Conservation (phyloP, 1,140 invertebrate species). For the Harpegnathos saltator region DNA sequence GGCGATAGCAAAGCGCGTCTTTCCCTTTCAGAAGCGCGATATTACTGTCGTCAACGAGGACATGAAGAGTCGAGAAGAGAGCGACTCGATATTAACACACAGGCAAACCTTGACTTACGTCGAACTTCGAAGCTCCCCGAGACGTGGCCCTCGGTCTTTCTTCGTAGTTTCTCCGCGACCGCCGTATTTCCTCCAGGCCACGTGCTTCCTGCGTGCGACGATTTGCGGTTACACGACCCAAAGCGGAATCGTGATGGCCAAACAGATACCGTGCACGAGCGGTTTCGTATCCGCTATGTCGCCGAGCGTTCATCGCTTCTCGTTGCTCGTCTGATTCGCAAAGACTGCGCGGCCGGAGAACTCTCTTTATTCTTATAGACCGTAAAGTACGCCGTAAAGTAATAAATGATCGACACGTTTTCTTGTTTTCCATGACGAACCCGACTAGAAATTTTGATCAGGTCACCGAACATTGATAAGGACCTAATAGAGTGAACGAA, state of each 20-base stretch:
- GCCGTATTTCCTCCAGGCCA: conserved; percentile 67
- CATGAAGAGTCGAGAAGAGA: conserved; percentile 17
- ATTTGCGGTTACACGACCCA: conserved; percentile 68
- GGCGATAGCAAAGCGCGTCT: too few species aligned
- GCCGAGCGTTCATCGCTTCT: conserved; percentile 33
- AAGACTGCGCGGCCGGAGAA: background rate
- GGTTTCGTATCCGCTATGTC: conserved; percentile 52
- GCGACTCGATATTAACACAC: too few species aligned
- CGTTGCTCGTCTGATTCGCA: conserved; percentile 5
- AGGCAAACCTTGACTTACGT: background rate
- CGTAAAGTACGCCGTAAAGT: background rate
- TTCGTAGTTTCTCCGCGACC: conserved; percentile 13
- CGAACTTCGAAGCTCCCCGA: conserved; percentile 8
- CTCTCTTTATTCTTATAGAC: conserved; percentile 25
- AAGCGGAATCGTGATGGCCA: conserved; percentile 55
- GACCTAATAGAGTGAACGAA: too few species aligned
- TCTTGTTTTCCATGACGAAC: too few species aligned
- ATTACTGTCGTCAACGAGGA: background rate
- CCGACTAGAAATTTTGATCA: too few species aligned
- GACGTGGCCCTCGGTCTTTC: background rate
- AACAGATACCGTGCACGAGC: conserved; percentile 49
- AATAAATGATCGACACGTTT: too few species aligned
- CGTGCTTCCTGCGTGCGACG: conserved; percentile 68
- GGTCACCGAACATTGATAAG: too few species aligned
- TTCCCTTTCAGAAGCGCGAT: too few species aligned